Evolutionary conservation across 2,888 invertebrate species (phyloP).

Genomic region (Orthonychiurus folsomi): DNA sequence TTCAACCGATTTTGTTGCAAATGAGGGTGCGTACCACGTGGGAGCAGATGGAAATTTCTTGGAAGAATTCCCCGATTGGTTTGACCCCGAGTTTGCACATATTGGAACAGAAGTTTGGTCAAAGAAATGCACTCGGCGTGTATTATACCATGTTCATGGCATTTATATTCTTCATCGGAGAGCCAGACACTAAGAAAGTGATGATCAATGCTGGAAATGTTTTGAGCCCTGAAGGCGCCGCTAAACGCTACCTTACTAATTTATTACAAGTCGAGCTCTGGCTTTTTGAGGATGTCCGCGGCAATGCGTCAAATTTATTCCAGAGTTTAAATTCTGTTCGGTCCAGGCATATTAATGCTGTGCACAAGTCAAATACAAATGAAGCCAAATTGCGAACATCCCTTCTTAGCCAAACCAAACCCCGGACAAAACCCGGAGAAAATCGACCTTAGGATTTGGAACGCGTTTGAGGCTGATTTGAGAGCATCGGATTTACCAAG

Average conservation of each 20-base stretch:
- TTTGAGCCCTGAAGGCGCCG: background rate
- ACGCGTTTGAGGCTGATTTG: constrained; percentile 4
- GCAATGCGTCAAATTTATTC: background rate
- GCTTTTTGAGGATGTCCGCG: background rate
- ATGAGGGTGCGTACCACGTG: background rate
- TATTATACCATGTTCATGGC: background rate
- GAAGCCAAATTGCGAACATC: background rate
- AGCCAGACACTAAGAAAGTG: background rate
- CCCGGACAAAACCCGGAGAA: background rate
- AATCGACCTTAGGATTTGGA: background rate
- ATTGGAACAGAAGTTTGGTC: background rate
- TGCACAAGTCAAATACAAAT: background rate
- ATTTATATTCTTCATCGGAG: background rate
- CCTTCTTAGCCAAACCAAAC: background rate
- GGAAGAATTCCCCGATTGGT: background rate
- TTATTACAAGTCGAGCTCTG: background rate
- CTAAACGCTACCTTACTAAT: background rate
- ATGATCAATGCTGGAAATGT: background rate
- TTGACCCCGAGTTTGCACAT: background rate
- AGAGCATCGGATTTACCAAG: background rate
- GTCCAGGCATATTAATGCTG: background rate
- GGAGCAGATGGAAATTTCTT: background rate
- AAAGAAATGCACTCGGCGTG: background rate
- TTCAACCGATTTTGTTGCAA: background rate
- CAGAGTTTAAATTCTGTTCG: background rate